phyloP scores from a whole-genome alignment of 1,140 invertebrate genomes.

The Plodia interpunctella region DNA sequence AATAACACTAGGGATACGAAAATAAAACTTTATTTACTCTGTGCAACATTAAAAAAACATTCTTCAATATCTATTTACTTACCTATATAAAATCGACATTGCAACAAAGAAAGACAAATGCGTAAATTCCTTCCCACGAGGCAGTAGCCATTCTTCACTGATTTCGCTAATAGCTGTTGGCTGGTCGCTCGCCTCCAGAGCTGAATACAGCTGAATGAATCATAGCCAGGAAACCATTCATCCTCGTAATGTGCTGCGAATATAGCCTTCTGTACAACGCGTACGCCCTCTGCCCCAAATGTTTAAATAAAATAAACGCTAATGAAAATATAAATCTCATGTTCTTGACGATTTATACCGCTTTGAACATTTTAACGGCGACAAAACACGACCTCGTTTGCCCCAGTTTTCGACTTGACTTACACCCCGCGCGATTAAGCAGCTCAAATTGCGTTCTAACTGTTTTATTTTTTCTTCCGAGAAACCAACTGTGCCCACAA shows the following conservation, averaged over 20 bases:
- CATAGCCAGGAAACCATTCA: slow-evolving; percentile 73
- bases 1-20: no score
- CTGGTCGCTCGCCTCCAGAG: slow-evolving; percentile 29
- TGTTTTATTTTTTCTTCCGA: slow-evolving; percentile 1
- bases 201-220: slow-evolving; percentile 62
- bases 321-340: slow-evolving; percentile 61
- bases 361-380: slow-evolving; percentile 7
- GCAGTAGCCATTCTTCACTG: slow-evolving; percentile 59
- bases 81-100: background rate
- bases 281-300: slow-evolving; percentile 62
- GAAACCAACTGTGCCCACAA: background rate
- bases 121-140: slow-evolving; percentile 49
- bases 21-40: no score
- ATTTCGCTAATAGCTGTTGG: slow-evolving; percentile 55
- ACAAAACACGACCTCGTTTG: slow-evolving; percentile 7
- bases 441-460: background rate
- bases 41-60: no score
- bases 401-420: slow-evolving; percentile 8
- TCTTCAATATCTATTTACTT: no score
- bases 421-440: slow-evolving; percentile 1
- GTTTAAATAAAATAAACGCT: slow-evolving; percentile 51
- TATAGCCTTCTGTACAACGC: slow-evolving; percentile 65
- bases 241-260: slow-evolving; percentile 74
- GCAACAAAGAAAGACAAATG: slow-evolving; percentile 65
- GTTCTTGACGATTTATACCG: slow-evolving; percentile 31